These are phyloP conservation scores for Adrianichthys oophorus DNA, from an alignment of 2,797 vertebrate species.

Conservation along the genomic window DNA sequence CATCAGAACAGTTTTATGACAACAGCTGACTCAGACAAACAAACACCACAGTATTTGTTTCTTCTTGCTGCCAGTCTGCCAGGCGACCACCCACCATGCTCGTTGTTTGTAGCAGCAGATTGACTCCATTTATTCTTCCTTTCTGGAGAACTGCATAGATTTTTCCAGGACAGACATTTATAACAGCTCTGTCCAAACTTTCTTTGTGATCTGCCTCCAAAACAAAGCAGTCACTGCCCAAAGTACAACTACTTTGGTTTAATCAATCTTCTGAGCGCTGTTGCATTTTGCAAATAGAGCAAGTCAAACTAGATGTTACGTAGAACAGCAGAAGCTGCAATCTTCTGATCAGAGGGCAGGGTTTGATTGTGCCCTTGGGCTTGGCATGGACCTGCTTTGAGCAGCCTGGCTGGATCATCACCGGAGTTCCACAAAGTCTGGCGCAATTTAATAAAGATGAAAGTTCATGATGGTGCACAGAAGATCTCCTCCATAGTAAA, in stretches of 20 bases:
- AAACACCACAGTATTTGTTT: conserved; percentile 50
- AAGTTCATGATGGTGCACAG: conserved; percentile 15
- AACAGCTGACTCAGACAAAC: conserved; percentile 36
- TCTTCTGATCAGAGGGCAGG: too few species aligned
- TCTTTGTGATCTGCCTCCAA: too few species aligned
- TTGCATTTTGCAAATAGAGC: too few species aligned
- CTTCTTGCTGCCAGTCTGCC: conserved; percentile 33
- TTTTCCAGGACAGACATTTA: too few species aligned
- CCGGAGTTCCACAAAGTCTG: conserved; percentile 9
- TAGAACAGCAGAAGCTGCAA: too few species aligned
- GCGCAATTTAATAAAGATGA: not conserved
- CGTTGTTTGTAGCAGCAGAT: conserved; percentile 18
- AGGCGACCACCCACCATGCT: conserved; percentile 41
- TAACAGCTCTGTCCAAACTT: too few species aligned
- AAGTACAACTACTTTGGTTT: too few species aligned
- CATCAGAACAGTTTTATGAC: conserved; percentile 45
- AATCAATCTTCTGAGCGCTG: too few species aligned
- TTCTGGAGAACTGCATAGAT: too few species aligned
- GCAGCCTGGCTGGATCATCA: conserved; percentile 30
- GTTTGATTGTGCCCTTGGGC: not conserved
- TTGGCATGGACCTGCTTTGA: conserved; percentile 2
- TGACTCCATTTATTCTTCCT: too few species aligned
- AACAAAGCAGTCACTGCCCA: too few species aligned
- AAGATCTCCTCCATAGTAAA: conserved; percentile 20
- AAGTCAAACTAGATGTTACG: too few species aligned